These are phyloP conservation scores for Sinohyriopsis cumingii DNA, from an alignment of 2,888 invertebrate species.

Conservation along the genomic window DNA sequence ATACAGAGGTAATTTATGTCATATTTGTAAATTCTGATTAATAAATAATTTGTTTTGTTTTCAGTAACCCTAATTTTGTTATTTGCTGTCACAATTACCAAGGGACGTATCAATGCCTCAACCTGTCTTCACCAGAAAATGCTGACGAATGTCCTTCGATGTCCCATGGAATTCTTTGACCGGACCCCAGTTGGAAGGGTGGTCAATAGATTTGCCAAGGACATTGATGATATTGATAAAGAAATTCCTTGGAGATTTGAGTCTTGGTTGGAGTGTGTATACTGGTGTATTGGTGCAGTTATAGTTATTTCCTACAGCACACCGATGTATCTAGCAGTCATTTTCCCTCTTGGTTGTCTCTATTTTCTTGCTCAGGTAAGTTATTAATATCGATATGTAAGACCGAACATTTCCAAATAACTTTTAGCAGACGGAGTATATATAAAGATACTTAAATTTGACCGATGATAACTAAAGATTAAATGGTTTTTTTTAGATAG, in stretches of 20 bases:
- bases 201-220: conserved; percentile 61
- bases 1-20: too few species aligned
- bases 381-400: background rate
- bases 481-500: too few species aligned
- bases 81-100: background rate
- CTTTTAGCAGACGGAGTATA: too few species aligned
- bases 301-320: conserved; percentile 66
- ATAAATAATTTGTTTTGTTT: background rate
- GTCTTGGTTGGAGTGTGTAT: conserved; percentile 29
- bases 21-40: too few species aligned
- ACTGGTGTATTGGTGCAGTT: conserved; percentile 59
- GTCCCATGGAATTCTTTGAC: conserved; percentile 16
- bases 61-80: background rate
- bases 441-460: too few species aligned
- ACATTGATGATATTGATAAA: conserved; percentile 47
- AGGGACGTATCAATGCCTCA: conserved; percentile 58
- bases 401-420: too few species aligned
- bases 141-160: conserved; percentile 5
- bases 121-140: conserved; percentile 2
- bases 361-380: conserved; percentile 69
- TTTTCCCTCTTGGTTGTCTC: conserved; percentile 64
- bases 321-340: conserved; percentile 55
- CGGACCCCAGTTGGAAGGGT: conserved; percentile 16
- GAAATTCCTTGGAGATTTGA: conserved; percentile 35
- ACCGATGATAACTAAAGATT: too few species aligned